Conservation (phyloP, 1,140 invertebrate species). For the Drosophila baimaii region DNA sequence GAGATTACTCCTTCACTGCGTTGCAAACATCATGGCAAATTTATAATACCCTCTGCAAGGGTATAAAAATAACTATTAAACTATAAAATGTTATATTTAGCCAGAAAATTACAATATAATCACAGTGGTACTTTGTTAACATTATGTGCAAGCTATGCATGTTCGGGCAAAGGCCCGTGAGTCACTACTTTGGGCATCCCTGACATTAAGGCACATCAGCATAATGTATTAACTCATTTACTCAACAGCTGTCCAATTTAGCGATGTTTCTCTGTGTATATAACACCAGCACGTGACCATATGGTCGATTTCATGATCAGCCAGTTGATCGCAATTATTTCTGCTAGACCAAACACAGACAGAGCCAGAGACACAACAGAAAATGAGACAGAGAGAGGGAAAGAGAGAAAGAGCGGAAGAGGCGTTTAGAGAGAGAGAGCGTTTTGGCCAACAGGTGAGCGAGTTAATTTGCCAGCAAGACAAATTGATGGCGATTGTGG, state of each 20-base stretch:
- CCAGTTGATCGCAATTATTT: slow-evolving; percentile 42
- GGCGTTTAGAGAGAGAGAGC: slow-evolving; percentile 8
- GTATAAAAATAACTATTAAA: slow-evolving; percentile 1
- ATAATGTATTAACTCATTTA: no score
- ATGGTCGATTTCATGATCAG: slow-evolving; percentile 37
- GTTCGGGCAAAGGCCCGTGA: no score
- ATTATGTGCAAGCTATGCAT: no score
- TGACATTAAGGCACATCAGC: background rate
- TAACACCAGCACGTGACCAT: slow-evolving; percentile 45
- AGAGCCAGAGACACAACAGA: slow-evolving; percentile 7
- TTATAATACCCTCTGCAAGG: no score
- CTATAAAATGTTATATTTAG: background rate
- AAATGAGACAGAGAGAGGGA: background rate
- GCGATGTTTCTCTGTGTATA: slow-evolving; percentile 2
- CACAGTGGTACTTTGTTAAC: no score
- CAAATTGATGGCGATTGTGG: slow-evolving; percentile 74
- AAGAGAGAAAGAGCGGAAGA: slow-evolving; percentile 1
- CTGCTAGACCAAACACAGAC: slow-evolving; percentile 35
- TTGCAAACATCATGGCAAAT: no score
- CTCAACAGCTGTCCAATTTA: background rate
- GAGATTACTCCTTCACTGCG: no score
- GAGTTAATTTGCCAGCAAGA: slow-evolving; percentile 74
- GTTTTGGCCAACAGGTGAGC: slow-evolving; percentile 43
- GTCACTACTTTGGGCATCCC: no score
- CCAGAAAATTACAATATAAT: no score